Evolutionary conservation across 2,113 vertebrate species (phyloP), one percentile per base, ranked within the genome.

Genomic region (Oncorhynchus keta): DNA sequence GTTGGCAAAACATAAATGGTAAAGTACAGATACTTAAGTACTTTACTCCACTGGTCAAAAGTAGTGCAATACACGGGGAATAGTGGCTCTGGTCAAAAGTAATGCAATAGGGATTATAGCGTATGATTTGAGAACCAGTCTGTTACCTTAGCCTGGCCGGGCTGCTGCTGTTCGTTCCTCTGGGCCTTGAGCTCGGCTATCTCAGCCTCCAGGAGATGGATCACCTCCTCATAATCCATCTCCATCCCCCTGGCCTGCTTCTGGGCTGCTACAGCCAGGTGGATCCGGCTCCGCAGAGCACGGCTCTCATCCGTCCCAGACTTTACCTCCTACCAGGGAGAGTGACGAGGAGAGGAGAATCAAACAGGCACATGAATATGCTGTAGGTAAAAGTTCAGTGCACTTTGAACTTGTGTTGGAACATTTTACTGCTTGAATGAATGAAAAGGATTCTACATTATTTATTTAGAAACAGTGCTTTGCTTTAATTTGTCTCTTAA

Each of bases 181-280:
- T 95, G 95, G 78, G 92, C 88, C 94, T 97, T 98, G 57, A 99
- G 93, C 86, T 98, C 95, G 0, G 93, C 85, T 18, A 98, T 96
- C 93, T 99, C 96, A 12, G 94, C 93, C 90, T 99, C 97, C 71
- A 98, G 80, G 8, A 99, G 95, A 83, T 86, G 94, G 91, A 99
- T 95, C 62, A 98, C 96, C 88, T 98, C 97, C 79, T 99, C 97
- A 0, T 98, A 98, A 94, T 99, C 97, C 95, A 95, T 94, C 89
- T 99, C 97, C 95, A 99, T 97, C 0, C 96, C 95, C 0, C 85
- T 86, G 0, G 95, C 94, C 89, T 99, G 96, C 51, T 90, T 95
- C 76, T 98, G 96, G 0, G 95, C 97, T 0, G 93, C 96, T 82
- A 98, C 96, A 0, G 96, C 96, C 20, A 95, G 92, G 81, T 97